Conservation (phyloP, 2,888 invertebrate genomes). For the Prosopocoilus inquinatus region DNA sequence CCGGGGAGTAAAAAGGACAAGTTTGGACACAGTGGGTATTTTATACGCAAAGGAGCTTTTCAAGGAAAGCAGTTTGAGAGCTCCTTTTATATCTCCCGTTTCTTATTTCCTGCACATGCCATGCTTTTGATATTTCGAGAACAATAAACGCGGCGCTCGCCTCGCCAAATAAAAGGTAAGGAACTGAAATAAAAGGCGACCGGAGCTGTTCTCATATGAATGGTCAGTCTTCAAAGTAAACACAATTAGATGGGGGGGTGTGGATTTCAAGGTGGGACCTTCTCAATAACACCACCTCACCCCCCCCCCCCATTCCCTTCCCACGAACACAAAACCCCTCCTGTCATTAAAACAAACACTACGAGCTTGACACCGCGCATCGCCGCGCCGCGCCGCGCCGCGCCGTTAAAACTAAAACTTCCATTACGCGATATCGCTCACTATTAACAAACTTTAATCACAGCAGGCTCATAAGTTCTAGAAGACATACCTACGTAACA, state of each 20-base stretch:
- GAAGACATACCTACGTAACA: conserved; percentile 4
- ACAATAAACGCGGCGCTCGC: not conserved
- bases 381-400: too few relatives aligned
- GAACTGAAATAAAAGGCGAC: conserved; percentile 6
- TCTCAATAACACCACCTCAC: conserved; percentile 23
- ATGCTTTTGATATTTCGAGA: not conserved
- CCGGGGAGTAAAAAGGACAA: not conserved
- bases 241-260: conserved; percentile 21
- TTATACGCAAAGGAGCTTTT: conserved; percentile 18
- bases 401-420: not conserved
- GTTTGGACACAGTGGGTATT: conserved; percentile 8
- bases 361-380: too few relatives aligned
- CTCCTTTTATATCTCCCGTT: not conserved
- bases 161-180: too few relatives aligned
- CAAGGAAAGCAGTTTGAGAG: not conserved
- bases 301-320: too few relatives aligned
- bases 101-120: not conserved
- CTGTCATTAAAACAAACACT: conserved; percentile 8
- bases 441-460: too few relatives aligned
- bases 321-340: too few relatives aligned
- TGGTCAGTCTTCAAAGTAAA: conserved; percentile 23
- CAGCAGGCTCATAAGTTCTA: not conserved
- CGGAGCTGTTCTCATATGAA: not conserved
- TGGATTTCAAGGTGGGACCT: conserved; percentile 21
- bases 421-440: not conserved